Conservation (phyloP, 2,888 invertebrate genomes). For the Drosophila infuscata region DNA sequence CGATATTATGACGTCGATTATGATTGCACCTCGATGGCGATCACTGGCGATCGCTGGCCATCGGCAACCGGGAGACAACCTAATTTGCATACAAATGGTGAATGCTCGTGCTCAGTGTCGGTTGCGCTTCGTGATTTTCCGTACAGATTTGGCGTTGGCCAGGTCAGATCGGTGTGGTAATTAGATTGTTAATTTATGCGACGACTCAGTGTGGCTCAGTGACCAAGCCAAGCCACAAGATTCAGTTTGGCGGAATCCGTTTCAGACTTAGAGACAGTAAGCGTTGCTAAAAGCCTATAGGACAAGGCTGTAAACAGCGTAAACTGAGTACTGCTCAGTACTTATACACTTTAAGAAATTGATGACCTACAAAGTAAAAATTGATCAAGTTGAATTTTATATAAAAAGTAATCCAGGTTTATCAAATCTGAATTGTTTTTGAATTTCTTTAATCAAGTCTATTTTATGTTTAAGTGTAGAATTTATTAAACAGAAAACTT, state of each 20-base stretch:
- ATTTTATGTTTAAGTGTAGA: too few relatives aligned
- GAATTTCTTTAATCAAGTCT: too few relatives aligned
- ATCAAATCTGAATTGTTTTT: too few relatives aligned
- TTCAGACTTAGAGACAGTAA: slow-evolving; percentile 26
- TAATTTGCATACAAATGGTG: slow-evolving; percentile 79
- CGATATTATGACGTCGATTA: slow-evolving; percentile 78
- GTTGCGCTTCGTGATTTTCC: slow-evolving; percentile 76
- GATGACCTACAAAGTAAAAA: neutral
- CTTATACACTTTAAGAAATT: slow-evolving; percentile 2
- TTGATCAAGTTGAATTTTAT: too few relatives aligned
- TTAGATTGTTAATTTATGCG: slow-evolving; percentile 80
- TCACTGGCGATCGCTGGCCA: slow-evolving; percentile 39
- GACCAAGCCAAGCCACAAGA: neutral
- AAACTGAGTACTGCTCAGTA: slow-evolving; percentile 2
- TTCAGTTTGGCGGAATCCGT: slow-evolving; percentile 25
- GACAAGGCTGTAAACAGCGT: slow-evolving; percentile 12
- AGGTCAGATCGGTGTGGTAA: slow-evolving; percentile 50
- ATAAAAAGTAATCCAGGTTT: too few relatives aligned
- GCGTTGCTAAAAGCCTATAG: slow-evolving; percentile 10
- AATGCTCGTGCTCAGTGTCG: slow-evolving; percentile 78
- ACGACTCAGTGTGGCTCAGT: slow-evolving; percentile 22
- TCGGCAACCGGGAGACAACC: slow-evolving; percentile 38
- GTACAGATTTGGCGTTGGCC: slow-evolving; percentile 58
- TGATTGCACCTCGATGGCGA: slow-evolving; percentile 64
- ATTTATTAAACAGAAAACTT: too few relatives aligned